These are phyloP conservation scores for Drosophila helvetica DNA, from an alignment of 2,888 invertebrate genomes.

Conservation along the genomic window DNA sequence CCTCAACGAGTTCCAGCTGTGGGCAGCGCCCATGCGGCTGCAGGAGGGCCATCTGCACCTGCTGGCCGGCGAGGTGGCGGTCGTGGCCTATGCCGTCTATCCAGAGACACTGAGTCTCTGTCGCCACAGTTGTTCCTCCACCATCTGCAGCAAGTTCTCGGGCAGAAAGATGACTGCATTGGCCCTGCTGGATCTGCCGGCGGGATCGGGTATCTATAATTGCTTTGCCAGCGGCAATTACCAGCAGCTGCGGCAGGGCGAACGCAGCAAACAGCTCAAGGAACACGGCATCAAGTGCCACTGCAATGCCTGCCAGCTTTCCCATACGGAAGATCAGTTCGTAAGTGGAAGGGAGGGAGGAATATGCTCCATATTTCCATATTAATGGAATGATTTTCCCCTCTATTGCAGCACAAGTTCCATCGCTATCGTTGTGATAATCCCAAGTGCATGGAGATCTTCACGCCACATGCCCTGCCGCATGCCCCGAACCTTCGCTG, in stretches of 20 bases:
- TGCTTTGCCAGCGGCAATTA: constrained; percentile 68
- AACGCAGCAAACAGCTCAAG: constrained; percentile 55
- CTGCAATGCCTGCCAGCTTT: constrained; percentile 65
- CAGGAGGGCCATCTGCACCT: constrained; percentile 66
- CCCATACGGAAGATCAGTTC: constrained; percentile 69
- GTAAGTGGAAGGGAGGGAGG: constrained; percentile 54
- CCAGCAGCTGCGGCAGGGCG: constrained; percentile 58
- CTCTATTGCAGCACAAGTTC: constrained; percentile 64
- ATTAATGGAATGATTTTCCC: background rate
- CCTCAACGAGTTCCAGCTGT: constrained; percentile 63
- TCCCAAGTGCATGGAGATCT: constrained; percentile 72
- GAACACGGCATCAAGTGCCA: constrained; percentile 67
- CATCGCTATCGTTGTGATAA: constrained; percentile 78
- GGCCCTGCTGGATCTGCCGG: constrained; percentile 60
- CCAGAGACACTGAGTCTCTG: constrained; percentile 66
- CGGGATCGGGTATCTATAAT: constrained; percentile 63
- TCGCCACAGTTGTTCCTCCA: constrained; percentile 63
- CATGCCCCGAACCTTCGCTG: constrained; percentile 68
- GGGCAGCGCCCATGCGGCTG: constrained; percentile 62
- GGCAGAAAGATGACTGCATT: constrained; percentile 65
- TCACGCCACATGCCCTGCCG: constrained; percentile 63
- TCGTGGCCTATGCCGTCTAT: constrained; percentile 66
- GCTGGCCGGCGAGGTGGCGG: constrained; percentile 65
- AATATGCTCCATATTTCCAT: background rate
- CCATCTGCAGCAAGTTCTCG: constrained; percentile 61